Evolutionary conservation across 2,113 vertebrate species (phyloP).

Genomic region (Aphyosemion australe): DNA sequence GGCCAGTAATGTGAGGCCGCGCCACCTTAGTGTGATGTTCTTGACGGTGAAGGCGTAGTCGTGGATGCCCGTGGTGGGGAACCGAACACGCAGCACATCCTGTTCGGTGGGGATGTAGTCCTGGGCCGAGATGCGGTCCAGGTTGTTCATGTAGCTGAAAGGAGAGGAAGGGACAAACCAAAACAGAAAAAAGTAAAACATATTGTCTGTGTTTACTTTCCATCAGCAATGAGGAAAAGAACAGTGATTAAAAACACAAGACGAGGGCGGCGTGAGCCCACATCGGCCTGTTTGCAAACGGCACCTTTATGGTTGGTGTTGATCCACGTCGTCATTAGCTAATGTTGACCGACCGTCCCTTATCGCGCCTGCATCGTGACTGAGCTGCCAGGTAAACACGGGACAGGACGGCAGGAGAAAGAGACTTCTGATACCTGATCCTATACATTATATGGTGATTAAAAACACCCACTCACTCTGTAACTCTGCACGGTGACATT

Average conservation of each 20-base stretch:
- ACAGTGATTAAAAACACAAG: not conserved
- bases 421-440: constrained; percentile 15
- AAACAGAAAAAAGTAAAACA: constrained; percentile 4
- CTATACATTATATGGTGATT: too few relatives aligned
- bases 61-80: constrained; percentile 90
- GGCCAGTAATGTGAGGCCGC: constrained; percentile 15
- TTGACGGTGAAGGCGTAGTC: constrained; percentile 88
- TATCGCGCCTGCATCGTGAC: constrained; percentile 46
- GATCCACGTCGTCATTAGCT: constrained; percentile 62
- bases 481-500: not conserved
- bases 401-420: constrained; percentile 28
- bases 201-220: constrained; percentile 20
- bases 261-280: constrained; percentile 24
- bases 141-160: constrained; percentile 83
- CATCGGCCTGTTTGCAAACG: constrained; percentile 32
- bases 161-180: not conserved
- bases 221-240: constrained; percentile 2
- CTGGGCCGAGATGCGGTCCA: constrained; percentile 82
- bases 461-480: too few relatives aligned
- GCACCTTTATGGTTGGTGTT: constrained; percentile 58
- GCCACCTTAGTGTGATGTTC: constrained; percentile 85
- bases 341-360: constrained; percentile 57
- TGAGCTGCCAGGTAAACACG: constrained; percentile 58
- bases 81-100: constrained; percentile 88
- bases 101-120: constrained; percentile 85